Evolutionary conservation across 2,888 invertebrate species (phyloP).

Genomic region (Chorisops tibialis): DNA sequence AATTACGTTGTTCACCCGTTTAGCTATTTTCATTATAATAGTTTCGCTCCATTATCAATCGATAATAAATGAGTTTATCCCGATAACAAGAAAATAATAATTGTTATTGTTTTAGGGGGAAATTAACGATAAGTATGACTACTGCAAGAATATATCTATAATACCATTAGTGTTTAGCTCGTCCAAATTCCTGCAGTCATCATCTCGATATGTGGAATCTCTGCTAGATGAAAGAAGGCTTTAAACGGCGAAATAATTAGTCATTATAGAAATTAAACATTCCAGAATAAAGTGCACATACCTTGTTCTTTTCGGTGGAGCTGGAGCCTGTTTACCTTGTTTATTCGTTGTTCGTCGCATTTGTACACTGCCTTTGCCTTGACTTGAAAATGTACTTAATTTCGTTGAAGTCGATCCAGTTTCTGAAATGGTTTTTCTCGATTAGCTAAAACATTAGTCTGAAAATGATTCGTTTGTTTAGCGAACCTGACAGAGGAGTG

Average conservation of each 20-base stretch:
- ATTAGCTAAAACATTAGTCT: neutral
- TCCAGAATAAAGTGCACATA: conserved; percentile 44
- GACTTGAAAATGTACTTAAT: conserved; percentile 63
- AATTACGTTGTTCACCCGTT: too few relatives aligned
- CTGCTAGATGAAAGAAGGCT: conserved; percentile 51
- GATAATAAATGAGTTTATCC: too few relatives aligned
- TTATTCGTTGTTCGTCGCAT: conserved; percentile 82
- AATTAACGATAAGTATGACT: conserved; percentile 54
- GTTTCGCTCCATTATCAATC: too few relatives aligned
- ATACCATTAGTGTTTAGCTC: conserved; percentile 52
- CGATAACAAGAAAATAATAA: too few relatives aligned
- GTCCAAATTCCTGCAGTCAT: conserved; percentile 49
- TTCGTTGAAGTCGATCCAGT: conserved; percentile 56
- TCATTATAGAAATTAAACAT: neutral
- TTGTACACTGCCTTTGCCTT: conserved; percentile 68
- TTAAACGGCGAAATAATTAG: conserved; percentile 9
- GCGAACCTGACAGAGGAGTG: conserved; percentile 51
- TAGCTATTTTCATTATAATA: too few relatives aligned
- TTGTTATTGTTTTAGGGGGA: too few relatives aligned
- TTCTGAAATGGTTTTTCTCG: conserved; percentile 40
- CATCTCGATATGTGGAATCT: conserved; percentile 53
- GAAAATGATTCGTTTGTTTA: neutral
- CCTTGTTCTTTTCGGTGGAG: conserved; percentile 94
- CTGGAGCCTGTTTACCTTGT: conserved; percentile 90
- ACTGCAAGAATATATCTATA: conserved; percentile 53